These are phyloP conservation scores for Meloidogyne hapla DNA, from an alignment of 1,140 invertebrate genomes.

Conservation along the genomic window DNA sequence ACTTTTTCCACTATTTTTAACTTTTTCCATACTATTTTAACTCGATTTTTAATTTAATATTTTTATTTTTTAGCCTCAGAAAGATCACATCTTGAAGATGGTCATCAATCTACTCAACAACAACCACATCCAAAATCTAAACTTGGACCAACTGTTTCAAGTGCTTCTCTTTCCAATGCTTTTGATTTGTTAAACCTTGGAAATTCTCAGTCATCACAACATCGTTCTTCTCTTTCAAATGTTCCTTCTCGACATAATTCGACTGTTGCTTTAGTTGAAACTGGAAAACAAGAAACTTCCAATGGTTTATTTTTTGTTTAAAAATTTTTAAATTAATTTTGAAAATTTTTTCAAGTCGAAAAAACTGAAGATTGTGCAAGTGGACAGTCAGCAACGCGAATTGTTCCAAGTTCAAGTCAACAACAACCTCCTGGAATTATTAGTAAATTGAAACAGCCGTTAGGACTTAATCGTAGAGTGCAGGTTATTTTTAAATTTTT, in stretches of 20 bases:
- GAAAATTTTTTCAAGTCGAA: constrained; percentile 4
- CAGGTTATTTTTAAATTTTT: constrained; percentile 43
- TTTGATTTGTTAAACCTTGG: not conserved
- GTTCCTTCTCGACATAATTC: constrained; percentile 11
- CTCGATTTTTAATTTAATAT: constrained; percentile 17
- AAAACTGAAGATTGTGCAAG: not conserved
- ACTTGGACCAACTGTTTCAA: constrained; percentile 20
- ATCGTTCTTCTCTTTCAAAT: constrained; percentile 22
- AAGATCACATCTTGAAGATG: constrained; percentile 59
- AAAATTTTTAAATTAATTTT: not conserved
- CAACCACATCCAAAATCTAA: not conserved
- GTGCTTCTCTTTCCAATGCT: constrained; percentile 18
- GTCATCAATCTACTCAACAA: constrained; percentile 4
- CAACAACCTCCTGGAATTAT: constrained; percentile 60
- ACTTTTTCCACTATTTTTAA: too few relatives aligned
- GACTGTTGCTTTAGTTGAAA: not conserved
- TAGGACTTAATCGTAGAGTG: constrained; percentile 59
- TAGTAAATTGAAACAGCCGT: constrained; percentile 57
- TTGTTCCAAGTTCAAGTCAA: not conserved
- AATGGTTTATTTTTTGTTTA: not conserved
- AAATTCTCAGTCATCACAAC: not conserved
- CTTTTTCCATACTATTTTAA: too few relatives aligned
- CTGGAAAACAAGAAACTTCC: not conserved
- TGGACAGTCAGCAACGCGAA: not conserved
- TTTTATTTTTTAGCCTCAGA: constrained; percentile 29